Conservation (phyloP, 1,140 invertebrate species). For the Zophobas morio region DNA sequence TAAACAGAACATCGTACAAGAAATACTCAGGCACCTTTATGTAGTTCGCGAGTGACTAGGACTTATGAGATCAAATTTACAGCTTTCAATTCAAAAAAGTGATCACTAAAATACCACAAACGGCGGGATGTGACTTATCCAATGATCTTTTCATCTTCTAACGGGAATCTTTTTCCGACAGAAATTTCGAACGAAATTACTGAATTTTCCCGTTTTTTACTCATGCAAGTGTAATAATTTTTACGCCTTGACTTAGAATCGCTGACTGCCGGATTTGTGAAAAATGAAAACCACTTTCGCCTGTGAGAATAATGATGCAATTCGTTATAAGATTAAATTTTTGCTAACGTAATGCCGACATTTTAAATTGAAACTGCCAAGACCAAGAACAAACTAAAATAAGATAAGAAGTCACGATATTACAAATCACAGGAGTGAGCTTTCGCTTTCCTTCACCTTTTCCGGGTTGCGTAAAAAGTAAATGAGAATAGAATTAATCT, state of each 20-base stretch:
- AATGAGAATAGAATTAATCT: constrained; percentile 25
- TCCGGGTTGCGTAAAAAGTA: constrained; percentile 25
- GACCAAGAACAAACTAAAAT: constrained; percentile 45
- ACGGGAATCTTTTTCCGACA: constrained; percentile 10
- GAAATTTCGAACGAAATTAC: constrained; percentile 14
- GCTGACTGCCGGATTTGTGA: constrained; percentile 29
- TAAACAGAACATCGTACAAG: constrained; percentile 22
- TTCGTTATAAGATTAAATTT: constrained; percentile 48
- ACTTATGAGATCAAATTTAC: constrained; percentile 14
- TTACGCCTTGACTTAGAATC: constrained; percentile 29
- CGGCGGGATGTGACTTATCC: background rate
- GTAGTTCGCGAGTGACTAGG: background rate
- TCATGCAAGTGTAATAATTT: constrained; percentile 37
- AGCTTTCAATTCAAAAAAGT: constrained; percentile 18
- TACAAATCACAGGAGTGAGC: constrained; percentile 38
- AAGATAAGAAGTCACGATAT: constrained; percentile 46
- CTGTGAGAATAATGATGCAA: constrained; percentile 36
- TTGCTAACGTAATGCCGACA: constrained; percentile 35
- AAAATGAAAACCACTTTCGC: constrained; percentile 40
- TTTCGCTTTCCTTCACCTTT: constrained; percentile 40
- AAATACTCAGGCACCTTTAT: constrained; percentile 1
- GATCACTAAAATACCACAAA: constrained; percentile 3
- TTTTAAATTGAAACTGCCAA: constrained; percentile 50
- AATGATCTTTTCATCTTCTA: constrained; percentile 2
- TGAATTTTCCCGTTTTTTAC: constrained; percentile 21